These are phyloP conservation scores for Propithecus perrieri DNA, from an alignment of 2,797 vertebrate species.

Conservation along the genomic window DNA sequence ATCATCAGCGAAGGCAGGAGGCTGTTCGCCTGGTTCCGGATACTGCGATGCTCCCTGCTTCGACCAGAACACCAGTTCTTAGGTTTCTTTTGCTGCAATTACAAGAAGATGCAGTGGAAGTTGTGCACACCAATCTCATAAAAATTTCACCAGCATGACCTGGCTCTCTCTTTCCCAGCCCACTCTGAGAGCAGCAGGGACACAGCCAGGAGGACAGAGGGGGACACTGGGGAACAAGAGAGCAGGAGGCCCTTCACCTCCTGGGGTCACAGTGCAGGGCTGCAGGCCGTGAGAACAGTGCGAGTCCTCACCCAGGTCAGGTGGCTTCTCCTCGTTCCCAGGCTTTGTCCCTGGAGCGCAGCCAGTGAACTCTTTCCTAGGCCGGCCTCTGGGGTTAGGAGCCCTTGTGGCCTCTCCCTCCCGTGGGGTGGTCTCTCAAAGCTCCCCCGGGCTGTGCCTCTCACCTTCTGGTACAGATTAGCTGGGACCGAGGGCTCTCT, in stretches of 20 bases:
- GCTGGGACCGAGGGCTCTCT: not conserved
- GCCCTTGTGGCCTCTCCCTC: not conserved
- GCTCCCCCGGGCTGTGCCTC: not conserved
- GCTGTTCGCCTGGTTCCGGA: not conserved
- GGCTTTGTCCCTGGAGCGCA: no score
- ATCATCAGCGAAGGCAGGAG: not conserved
- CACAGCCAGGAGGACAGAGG: not conserved
- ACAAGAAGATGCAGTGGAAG: no score
- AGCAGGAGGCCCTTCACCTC: not conserved
- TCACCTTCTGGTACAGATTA: not conserved
- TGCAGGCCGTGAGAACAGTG: no score
- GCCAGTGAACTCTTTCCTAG: not conserved
- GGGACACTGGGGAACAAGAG: not conserved
- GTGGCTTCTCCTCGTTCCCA: rapidly evolving
- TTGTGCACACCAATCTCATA: no score
- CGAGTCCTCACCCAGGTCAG: rapidly evolving
- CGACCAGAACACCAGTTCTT: not conserved
- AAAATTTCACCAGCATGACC: rapidly evolving
- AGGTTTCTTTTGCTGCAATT: no score
- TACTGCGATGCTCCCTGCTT: rapidly evolving
- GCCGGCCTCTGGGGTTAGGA: not conserved
- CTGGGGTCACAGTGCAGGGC: rapidly evolving
- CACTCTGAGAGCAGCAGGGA: not conserved
- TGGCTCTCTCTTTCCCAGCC: not conserved
- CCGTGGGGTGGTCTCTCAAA: not conserved